phyloP scores from a whole-genome alignment of 2,888 invertebrate species.

The Pseudoips prasinana region DNA sequence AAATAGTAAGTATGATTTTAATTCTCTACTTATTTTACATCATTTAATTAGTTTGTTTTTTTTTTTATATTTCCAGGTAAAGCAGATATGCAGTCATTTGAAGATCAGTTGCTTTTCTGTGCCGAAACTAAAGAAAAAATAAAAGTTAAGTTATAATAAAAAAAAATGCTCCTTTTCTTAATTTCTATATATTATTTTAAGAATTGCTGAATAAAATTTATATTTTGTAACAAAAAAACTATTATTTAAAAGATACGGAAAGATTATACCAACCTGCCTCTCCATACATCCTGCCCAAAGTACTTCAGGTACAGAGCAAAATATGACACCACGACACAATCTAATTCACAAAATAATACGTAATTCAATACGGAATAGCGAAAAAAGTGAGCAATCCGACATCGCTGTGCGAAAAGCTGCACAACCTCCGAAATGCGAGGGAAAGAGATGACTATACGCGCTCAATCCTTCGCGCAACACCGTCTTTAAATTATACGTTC shows the following conservation, averaged over 20 bases:
- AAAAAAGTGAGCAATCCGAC: slow-evolving; percentile 75
- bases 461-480: slow-evolving; percentile 47
- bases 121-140: slow-evolving; percentile 53
- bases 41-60: no score
- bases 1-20: no score
- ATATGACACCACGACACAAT: slow-evolving; percentile 75
- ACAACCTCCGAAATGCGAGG: slow-evolving; percentile 40
- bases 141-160: slow-evolving; percentile 6
- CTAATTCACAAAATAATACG: slow-evolving; percentile 81
- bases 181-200: no score
- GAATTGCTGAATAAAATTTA: no score
- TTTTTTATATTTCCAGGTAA: slow-evolving; percentile 85
- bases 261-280: slow-evolving; percentile 57
- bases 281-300: slow-evolving; percentile 51
- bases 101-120: slow-evolving; percentile 90
- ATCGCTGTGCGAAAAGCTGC: slow-evolving; percentile 60
- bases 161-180: no score
- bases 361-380: slow-evolving; percentile 74
- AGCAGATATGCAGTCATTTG: slow-evolving; percentile 95
- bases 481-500: slow-evolving; percentile 82
- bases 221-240: slow-evolving; percentile 6
- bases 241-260: slow-evolving; percentile 21
- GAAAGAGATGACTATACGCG: slow-evolving; percentile 55
- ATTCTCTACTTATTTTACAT: no score
- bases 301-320: slow-evolving; percentile 62